Evolutionary conservation across 2,888 invertebrate species (phyloP).

Genomic region (Neocrepidodera transversa): DNA sequence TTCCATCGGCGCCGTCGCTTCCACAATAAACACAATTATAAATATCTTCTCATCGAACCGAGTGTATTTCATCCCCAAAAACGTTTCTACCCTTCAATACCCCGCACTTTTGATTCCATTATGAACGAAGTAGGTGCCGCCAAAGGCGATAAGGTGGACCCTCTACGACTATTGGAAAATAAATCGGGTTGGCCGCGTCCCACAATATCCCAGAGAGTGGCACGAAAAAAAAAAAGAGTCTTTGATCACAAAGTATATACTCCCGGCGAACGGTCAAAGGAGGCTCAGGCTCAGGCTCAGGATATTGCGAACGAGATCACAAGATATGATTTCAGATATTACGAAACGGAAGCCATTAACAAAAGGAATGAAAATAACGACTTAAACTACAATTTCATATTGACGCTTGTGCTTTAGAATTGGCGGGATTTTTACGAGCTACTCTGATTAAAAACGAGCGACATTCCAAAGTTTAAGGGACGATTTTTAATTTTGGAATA

Average conservation of each 20-base stretch:
- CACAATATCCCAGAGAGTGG: conserved; percentile 33
- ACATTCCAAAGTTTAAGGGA: conserved; percentile 1
- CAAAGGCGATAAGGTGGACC: conserved; percentile 41
- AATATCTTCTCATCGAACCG: conserved; percentile 19
- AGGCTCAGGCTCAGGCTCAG: conserved; percentile 45
- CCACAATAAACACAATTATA: conserved; percentile 8
- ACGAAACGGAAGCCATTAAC: conserved; percentile 48
- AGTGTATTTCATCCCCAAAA: conserved; percentile 18
- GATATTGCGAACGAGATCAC: conserved; percentile 50
- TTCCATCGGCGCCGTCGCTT: background rate
- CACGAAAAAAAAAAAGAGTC: conserved; percentile 30
- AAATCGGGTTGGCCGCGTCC: conserved; percentile 34
- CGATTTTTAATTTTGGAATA: background rate
- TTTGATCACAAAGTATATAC: conserved; percentile 40
- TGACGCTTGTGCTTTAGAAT: conserved; percentile 24
- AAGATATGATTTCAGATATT: conserved; percentile 55
- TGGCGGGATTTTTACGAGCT: background rate
- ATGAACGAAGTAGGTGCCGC: conserved; percentile 26
- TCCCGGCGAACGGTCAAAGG: conserved; percentile 47
- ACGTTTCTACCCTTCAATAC: conserved; percentile 1
- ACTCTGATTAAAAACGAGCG: background rate
- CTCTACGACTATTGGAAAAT: conserved; percentile 37
- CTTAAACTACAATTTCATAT: conserved; percentile 40
- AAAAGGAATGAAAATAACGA: conserved; percentile 53
- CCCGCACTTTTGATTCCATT: conserved; percentile 29